Percentiles rank a stretch among this genome's conserved stretches.
These are phyloP conservation scores for Pituophis catenifer DNA, from an alignment of 2,113 vertebrate species.

Conservation along the genomic window DNA sequence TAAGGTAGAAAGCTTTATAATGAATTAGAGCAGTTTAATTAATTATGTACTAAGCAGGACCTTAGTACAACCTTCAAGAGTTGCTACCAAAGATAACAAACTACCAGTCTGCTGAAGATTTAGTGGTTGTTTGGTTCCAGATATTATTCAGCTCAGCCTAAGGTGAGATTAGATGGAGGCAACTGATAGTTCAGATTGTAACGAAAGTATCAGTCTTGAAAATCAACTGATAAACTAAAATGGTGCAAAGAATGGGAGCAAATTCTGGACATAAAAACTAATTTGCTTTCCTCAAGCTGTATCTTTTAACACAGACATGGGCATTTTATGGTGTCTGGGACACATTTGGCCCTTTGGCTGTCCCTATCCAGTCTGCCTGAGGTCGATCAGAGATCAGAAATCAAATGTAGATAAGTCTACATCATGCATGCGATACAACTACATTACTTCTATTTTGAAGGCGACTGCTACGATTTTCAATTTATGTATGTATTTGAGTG, in stretches of 20 bases:
- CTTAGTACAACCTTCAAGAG: constrained; percentile 35
- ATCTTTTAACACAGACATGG: not conserved
- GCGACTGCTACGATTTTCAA: not conserved
- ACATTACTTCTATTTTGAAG: not conserved
- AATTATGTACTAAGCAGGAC: constrained; percentile 64
- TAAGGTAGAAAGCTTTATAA: constrained; percentile 60
- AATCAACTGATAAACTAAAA: not conserved
- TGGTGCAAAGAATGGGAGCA: not conserved
- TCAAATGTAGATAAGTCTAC: not conserved
- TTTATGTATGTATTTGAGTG: not conserved
- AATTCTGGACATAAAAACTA: not conserved
- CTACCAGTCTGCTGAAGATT: constrained; percentile 21
- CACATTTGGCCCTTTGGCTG: not conserved
- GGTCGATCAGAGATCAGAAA: not conserved
- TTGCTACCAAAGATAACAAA: constrained; percentile 40
- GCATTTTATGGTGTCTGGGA: not conserved
- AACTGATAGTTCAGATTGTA: not conserved
- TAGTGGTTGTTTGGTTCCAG: constrained; percentile 33
- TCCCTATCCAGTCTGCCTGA: not conserved
- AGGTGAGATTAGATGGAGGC: constrained; percentile 7
- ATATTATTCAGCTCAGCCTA: not conserved
- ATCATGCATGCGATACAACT: not conserved
- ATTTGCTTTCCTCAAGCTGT: not conserved
- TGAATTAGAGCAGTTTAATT: constrained; percentile 61
- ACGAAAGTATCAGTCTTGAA: not conserved